These are phyloP conservation scores for Procambarus virginalis DNA, from an alignment of 1,140 invertebrate species.

Conservation along the genomic window DNA sequence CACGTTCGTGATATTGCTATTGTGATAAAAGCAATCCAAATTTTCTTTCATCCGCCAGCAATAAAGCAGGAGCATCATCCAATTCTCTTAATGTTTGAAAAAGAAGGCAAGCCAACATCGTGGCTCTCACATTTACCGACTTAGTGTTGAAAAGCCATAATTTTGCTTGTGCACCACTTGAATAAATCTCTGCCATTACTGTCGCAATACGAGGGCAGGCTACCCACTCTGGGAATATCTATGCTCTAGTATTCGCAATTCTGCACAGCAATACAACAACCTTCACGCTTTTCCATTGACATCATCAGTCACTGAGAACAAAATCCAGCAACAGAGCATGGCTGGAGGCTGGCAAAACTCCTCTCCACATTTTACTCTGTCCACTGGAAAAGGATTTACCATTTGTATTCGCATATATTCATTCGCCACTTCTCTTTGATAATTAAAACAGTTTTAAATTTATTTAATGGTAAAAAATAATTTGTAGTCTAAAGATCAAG, in stretches of 20 bases:
- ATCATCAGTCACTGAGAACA: constrained; percentile 37
- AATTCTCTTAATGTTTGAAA: too few species aligned
- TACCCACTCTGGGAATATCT: neutral
- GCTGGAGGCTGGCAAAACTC: neutral
- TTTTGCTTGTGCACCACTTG: neutral
- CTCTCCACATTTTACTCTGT: neutral
- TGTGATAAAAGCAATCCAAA: too few species aligned
- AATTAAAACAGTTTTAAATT: neutral
- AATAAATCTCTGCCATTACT: neutral
- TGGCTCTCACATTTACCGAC: neutral
- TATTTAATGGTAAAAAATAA: neutral
- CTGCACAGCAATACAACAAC: constrained; percentile 37
- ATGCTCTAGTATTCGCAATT: constrained; percentile 17
- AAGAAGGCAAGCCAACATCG: too few species aligned
- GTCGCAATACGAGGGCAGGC: neutral
- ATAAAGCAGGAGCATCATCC: too few species aligned
- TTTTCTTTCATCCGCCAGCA: too few species aligned
- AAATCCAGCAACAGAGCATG: neutral
- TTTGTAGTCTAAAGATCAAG: too few species aligned
- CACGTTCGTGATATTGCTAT: too few species aligned
- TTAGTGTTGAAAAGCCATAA: neutral
- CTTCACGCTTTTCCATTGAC: constrained; percentile 20
- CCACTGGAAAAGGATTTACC: neutral
- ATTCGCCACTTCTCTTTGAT: neutral
- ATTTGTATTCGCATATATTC: neutral